phyloP scores from a whole-genome alignment of 2,888 invertebrate genomes.

The Nymphalis c-album region DNA sequence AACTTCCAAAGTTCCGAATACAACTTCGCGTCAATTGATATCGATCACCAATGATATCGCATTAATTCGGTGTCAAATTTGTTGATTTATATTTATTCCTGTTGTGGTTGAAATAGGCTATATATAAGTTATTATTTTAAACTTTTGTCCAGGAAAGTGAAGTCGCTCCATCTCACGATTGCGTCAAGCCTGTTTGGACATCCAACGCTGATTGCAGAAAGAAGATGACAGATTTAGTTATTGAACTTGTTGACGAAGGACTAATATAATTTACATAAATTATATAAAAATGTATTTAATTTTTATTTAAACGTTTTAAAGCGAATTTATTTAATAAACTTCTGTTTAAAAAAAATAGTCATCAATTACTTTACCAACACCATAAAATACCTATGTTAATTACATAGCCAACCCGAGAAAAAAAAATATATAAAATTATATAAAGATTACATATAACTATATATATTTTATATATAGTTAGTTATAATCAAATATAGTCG shows the following conservation, averaged over 20 bases:
- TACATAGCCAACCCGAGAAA: no score
- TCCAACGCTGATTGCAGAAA: conserved; percentile 82
- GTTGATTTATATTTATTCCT: no score
- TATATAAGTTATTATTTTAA: not conserved
- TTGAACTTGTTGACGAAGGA: conserved; percentile 84
- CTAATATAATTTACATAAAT: conserved; percentile 64
- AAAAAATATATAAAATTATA: no score
- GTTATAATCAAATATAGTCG: no score
- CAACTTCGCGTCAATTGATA: no score
- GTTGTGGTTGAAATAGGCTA: no score
- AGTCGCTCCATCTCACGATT: conserved; percentile 47
- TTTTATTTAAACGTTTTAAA: conserved; percentile 8
- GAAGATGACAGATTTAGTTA: conserved; percentile 86
- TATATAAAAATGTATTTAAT: conserved; percentile 1
- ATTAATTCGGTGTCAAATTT: no score
- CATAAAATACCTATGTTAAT: no score
- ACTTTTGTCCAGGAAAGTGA: conserved; percentile 60
- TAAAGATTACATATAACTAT: no score
- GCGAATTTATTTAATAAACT: conserved; percentile 9
- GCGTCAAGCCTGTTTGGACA: conserved; percentile 67
- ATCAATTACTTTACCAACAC: not conserved
- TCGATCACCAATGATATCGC: no score
- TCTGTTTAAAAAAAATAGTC: not conserved
- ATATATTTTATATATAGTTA: no score
- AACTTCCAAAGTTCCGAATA: no score